A percentile compares a stretch with the other conserved stretches of the same genome.
Conservation (phyloP, 2,113 vertebrate genomes). For the Otis tarda region DNA sequence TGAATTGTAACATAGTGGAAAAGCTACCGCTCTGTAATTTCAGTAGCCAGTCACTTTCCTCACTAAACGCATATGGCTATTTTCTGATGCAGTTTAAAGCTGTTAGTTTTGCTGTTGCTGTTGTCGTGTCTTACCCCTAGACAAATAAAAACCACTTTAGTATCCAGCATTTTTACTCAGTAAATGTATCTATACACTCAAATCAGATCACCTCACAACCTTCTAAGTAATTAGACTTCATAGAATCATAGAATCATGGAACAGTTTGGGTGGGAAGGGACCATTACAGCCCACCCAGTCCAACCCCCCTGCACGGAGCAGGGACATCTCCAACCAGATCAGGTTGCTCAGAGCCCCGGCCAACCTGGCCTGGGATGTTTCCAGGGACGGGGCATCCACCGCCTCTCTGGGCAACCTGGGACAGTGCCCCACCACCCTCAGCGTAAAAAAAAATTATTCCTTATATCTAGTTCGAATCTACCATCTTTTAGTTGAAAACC, state of each 20-base stretch:
- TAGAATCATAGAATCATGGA: neutral
- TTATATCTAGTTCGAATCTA: too few species aligned
- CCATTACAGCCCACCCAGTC: neutral
- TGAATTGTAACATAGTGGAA: neutral
- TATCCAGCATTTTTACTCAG: neutral
- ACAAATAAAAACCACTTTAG: neutral
- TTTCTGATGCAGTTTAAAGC: neutral
- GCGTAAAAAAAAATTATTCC: too few species aligned
- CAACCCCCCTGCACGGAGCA: too few species aligned
- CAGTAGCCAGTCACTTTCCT: neutral
- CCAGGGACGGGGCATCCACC: too few species aligned
- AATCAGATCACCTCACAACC: neutral
- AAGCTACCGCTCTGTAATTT: neutral
- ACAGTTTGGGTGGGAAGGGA: neutral
- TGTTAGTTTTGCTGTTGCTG: neutral
- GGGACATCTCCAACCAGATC: too few species aligned
- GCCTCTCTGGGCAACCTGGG: too few species aligned
- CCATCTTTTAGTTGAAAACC: neutral
- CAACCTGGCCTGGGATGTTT: too few species aligned
- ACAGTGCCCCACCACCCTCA: too few species aligned
- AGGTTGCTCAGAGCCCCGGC: too few species aligned
- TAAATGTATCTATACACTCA: neutral
- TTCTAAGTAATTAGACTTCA: neutral
- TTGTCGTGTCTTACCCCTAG: neutral
- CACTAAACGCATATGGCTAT: neutral